Percentiles rank a stretch among this genome's conserved stretches.
Conservation (phyloP, 2,113 vertebrate species). For the Megatriorchis doriae region DNA sequence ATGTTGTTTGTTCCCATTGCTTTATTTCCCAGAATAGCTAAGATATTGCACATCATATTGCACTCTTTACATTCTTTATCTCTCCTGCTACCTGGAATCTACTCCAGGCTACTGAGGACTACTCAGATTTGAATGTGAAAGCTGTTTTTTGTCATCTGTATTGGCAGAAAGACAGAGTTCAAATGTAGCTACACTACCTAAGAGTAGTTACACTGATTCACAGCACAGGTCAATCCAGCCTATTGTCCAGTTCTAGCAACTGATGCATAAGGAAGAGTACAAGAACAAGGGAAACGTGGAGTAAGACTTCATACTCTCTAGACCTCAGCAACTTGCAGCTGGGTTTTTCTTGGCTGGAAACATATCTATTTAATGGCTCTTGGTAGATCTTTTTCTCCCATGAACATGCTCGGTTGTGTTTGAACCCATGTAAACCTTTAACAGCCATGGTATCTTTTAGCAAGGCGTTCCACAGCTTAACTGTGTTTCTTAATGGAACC, state of each 20-base stretch:
- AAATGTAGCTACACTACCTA: neutral
- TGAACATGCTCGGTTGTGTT: neutral
- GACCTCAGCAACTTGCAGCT: neutral
- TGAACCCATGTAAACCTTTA: neutral
- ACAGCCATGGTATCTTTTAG: neutral
- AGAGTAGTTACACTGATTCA: neutral
- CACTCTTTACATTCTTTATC: neutral
- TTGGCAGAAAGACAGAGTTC: neutral
- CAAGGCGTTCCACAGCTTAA: neutral
- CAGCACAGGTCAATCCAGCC: neutral
- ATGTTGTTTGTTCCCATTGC: neutral
- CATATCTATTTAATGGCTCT: neutral
- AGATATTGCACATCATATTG: neutral
- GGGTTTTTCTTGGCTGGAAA: neutral
- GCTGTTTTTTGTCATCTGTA: neutral
- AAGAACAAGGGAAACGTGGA: neutral
- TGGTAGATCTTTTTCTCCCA: neutral
- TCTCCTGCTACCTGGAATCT: neutral
- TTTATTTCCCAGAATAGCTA: neutral
- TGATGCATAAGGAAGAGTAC: neutral
- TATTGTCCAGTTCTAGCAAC: neutral
- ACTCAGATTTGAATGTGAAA: neutral
- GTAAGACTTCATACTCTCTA: neutral
- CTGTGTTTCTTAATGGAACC: neutral
- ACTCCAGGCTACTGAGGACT: fast-evolving